phyloP scores from a whole-genome alignment of 2,113 vertebrate species.

The Barbus barbus region DNA sequence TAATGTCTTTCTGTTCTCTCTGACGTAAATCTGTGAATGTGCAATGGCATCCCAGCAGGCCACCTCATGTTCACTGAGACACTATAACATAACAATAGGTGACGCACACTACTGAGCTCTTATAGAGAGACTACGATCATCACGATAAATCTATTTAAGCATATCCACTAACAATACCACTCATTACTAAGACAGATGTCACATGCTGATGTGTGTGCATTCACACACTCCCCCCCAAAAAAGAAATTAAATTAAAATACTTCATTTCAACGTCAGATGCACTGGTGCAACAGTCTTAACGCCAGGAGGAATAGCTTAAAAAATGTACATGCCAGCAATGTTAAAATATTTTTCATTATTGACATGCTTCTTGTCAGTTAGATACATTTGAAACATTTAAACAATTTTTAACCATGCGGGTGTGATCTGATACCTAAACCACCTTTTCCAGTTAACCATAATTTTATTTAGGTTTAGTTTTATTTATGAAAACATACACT shows the following conservation, averaged over 20 bases:
- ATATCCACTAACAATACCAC: neutral
- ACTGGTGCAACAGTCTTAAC: neutral
- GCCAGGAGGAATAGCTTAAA: neutral
- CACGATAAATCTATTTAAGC: neutral
- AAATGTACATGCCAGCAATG: neutral
- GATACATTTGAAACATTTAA: neutral
- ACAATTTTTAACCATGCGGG: neutral
- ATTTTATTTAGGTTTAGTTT: no score
- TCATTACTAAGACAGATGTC: neutral
- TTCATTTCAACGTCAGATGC: neutral
- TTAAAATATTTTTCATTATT: neutral
- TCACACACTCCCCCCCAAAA: neutral
- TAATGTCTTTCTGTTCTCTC: slow-evolving; percentile 15
- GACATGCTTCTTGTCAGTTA: neutral
- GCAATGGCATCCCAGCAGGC: neutral
- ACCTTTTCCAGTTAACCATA: no score
- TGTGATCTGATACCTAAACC: neutral
- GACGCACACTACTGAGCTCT: slow-evolving; percentile 4
- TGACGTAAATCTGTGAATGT: slow-evolving; percentile 3
- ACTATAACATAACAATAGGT: neutral
- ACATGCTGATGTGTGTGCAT: neutral
- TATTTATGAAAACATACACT: neutral
- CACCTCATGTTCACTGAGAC: neutral
- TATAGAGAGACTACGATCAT: neutral
- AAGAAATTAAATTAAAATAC: neutral